Base-by-base conservation (phyloP, 2,888 invertebrate species). In the Calameuta idolon region DNA sequence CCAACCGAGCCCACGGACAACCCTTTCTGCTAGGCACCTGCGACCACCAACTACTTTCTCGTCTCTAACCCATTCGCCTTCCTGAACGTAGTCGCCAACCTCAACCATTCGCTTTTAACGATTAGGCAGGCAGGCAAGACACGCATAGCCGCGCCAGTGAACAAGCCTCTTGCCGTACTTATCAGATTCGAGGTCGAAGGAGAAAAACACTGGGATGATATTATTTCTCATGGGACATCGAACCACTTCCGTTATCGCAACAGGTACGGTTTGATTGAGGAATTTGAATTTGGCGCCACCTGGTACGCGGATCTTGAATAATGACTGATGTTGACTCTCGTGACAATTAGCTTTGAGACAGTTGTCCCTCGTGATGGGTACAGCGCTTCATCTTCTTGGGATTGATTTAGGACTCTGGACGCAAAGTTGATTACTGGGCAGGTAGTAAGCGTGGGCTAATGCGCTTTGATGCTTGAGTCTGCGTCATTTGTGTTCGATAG, bases 21-120 rank as follows among this genome's bases (percentile, higher is more conserved):
- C 76, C 77, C 40, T 79, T 30, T 12, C 73, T 37, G 35, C 34
- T 33, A 35, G 75, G 35, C 79, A 78, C 81, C 73, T 79, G 77
- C 75, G 35, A 40, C 23, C 55, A 23, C 55, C 55, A 55, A 23
- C 55, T 55, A 23, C 9, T 55, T 23, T 55, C 55, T 55, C 55
- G 9, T 55, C 5, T 55, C 55, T 55, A 55, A 2, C 2, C 23
- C 23, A 23, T 55, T 55, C 55, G 23, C 55, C 23, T 55, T 55
- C 23, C 55, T 55, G 55, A 55, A 23, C 55, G 55, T 55, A 55
- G 23, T 55, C 55, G 55, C 55, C 55, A 55, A 9, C 55, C 9
- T 55, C 23, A 23, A 23, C 55, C 55, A 55, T 55, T 55, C 9
- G 15, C 9, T 55, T 55, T 23, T 23, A 55, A 55, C 55, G 55